phyloP scores from a whole-genome alignment of 2,888 invertebrate species.

The Lucinisca nassula region DNA sequence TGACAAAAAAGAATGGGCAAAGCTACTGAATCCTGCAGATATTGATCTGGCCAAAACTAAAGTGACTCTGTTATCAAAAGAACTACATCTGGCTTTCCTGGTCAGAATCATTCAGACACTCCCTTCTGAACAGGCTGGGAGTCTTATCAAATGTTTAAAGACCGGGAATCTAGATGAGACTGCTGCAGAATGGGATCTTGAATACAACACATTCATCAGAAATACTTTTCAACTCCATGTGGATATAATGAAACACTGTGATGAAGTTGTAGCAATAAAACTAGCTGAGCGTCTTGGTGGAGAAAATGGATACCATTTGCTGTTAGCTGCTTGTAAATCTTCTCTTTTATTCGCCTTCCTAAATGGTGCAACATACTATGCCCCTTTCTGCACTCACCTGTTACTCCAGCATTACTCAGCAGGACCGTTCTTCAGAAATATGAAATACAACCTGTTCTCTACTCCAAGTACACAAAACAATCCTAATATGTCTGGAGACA shows the following conservation, averaged over 20 bases:
- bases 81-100: too few species aligned
- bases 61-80: too few species aligned
- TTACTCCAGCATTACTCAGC: neutral
- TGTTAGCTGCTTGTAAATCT: slow-evolving; percentile 55
- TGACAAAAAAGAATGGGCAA: neutral
- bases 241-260: slow-evolving; percentile 63
- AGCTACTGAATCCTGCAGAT: too few species aligned
- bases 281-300: slow-evolving; percentile 67
- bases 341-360: slow-evolving; percentile 63
- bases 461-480: neutral
- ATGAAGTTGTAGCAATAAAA: slow-evolving; percentile 57
- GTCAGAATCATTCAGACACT: too few species aligned
- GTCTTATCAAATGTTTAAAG: too few species aligned
- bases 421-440: neutral
- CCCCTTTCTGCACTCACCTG: slow-evolving; percentile 34
- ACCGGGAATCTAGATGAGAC: too few species aligned
- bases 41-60: too few species aligned
- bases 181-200: neutral
- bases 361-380: slow-evolving; percentile 64
- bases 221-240: slow-evolving; percentile 51
- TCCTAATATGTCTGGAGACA: slow-evolving; percentile 16
- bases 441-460: slow-evolving; percentile 15
- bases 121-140: too few species aligned
- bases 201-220: neutral
- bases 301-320: slow-evolving; percentile 49